Evolutionary conservation across 2,888 invertebrate species (phyloP).

Genomic region (Drosophila monieri): DNA sequence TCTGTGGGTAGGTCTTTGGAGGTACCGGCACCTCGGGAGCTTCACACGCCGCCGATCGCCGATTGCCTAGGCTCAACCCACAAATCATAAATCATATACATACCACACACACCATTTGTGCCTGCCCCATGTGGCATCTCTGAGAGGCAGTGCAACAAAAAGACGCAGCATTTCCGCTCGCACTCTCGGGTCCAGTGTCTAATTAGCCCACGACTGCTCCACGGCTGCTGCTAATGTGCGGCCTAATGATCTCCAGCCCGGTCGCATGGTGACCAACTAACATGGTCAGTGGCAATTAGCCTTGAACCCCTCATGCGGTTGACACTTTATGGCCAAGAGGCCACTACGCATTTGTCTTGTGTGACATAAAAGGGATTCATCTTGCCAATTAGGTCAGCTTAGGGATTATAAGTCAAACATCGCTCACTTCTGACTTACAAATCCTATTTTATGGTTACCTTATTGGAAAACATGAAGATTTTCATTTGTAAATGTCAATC

Average conservation of each 20-base stretch:
- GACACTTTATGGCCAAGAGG: conserved; percentile 15
- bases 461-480: background rate
- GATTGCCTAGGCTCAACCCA: background rate
- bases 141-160: conserved; percentile 25
- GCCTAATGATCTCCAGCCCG: conserved; percentile 53
- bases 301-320: conserved; percentile 44
- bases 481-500: background rate
- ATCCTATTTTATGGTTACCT: background rate
- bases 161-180: conserved; percentile 59
- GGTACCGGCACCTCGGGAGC: conserved; percentile 48
- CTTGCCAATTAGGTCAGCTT: background rate
- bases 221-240: conserved; percentile 44
- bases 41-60: conserved; percentile 61
- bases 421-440: too few species aligned
- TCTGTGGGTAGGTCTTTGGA: conserved; percentile 51
- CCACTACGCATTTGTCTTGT: background rate
- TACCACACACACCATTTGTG: background rate
- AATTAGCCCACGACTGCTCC: conserved; percentile 68
- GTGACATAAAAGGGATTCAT: background rate
- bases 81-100: conserved; percentile 14
- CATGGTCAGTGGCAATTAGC: conserved; percentile 33
- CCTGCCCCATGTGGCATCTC: conserved; percentile 11
- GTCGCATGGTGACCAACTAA: conserved; percentile 42
- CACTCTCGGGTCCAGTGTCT: conserved; percentile 42
- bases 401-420: background rate